Base-by-base conservation (phyloP, 1,140 invertebrate genomes). In the Nautilus pompilius region DNA sequence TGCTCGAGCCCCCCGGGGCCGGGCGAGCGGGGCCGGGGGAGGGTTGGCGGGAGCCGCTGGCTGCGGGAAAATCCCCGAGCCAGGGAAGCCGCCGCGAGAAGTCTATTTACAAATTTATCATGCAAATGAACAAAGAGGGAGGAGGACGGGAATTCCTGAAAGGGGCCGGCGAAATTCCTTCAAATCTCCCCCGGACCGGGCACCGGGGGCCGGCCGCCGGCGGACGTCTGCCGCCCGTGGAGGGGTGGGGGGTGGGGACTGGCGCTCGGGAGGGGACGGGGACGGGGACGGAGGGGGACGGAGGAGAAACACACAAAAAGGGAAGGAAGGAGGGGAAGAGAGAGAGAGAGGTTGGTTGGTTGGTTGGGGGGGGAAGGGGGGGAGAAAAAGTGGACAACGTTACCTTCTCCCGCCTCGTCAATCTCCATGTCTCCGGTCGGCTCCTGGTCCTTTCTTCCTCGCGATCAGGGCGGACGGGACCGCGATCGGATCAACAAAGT, bases 381-480 rank as follows among this genome's bases (percentile, higher is more conserved):
- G 8, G 20, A 20, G 8, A 1, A 1, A 24, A 20, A 6, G 20
- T 15, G 20, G 46, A 8, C 6, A 20, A 20, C 8, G 36, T 28
- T 60, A 67, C 65, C 65, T 67, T 67, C 65, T n/a, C 28, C 65
- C 2, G 48, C 65, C 10, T 65, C 63, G n/a, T 67, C 65, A n/a
- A 67, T n/a, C 48, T 67, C 65, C 60, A 67, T 60, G 20, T 53
- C 58, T 54, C 60, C 65, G 10, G 62, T 57, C n/a, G 60, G 41
- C 29, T 67, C 65, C 15, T 67, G 60, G 33, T 67, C 65, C 56
- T 60, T 67, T 48, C 60, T 45, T n/a, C 48, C 64, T 63, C 28
- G 65, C 62, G 56, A 70, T 66, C 13, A 24, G 57, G 15, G 34
- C 20, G 13, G 22, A 33, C 17, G 46, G n/a, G 51, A 66, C 46